Base-by-base conservation (phyloP, 2,888 invertebrate species). In the Amphipyra berbera region DNA sequence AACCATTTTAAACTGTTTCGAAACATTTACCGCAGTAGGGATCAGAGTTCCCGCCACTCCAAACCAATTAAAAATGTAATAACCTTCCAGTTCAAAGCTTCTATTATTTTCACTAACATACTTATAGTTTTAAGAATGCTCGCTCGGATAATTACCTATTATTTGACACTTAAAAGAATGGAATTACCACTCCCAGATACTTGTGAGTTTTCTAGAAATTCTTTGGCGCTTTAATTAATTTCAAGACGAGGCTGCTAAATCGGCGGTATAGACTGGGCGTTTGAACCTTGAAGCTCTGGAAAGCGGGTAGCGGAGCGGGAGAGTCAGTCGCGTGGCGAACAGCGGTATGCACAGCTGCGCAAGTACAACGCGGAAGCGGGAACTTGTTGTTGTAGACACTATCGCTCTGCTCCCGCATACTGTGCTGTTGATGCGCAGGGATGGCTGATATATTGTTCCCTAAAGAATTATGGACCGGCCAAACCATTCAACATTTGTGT, bases 81-180 rank as follows among this genome's bases (percentile, higher is more conserved):
- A 69, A 61, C 65, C 63, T 63, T 45, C 53, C 46, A 47, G 12
- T 58, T 15, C 46, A 44, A 10, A 35, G 14, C 37, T 47, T 30
- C 50, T 49, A 55, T 61, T 27, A 63, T 66, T 65, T 53, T 40
- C 52, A 48, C 61, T 12, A 13, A 57, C 33, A 13, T 60, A 61
- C 47, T 14, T 59, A 66, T 47, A 58, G 59, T 65, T 60, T 56
- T 47, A 61, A 61, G 60, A 58, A 65, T 59, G 62, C 56, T 57
- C 46, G 50, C 50, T 41, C 47, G 69, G 68, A 79, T 74, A 74
- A 75, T 76, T 73, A 65, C 46, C 61, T 71, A 75, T 79, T 76
- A 79, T 69, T 72, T 72, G 72, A 69, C 69, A 76, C 75, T 76
- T 65, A 56, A 65, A 78, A 66, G 63, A 79, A 80, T 78, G 68